phyloP scores from a whole-genome alignment of 2,888 invertebrate genomes.

The Parascotia fuliginaria region DNA sequence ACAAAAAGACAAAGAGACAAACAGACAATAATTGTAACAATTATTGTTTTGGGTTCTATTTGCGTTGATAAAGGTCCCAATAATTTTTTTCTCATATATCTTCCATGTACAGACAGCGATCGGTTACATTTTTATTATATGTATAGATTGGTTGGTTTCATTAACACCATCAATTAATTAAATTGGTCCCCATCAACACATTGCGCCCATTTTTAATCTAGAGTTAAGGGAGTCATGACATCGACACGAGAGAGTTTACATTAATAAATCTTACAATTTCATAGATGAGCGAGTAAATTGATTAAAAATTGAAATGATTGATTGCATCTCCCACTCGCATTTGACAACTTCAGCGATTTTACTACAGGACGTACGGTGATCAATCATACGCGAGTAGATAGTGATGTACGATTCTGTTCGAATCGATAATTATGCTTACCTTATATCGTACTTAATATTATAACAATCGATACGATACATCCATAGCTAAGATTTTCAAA shows the following conservation, averaged over 20 bases:
- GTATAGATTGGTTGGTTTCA: no score
- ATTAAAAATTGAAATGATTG: constrained; percentile 76
- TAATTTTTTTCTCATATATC: no score
- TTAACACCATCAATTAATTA: constrained; percentile 23
- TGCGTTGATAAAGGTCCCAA: no score
- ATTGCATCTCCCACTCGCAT: constrained; percentile 61
- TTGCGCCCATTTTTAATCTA: constrained; percentile 44
- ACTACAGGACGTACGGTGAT: constrained; percentile 48
- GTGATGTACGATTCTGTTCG: background rate
- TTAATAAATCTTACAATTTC: constrained; percentile 51
- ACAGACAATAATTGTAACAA: no score
- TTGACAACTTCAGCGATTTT: constrained; percentile 62
- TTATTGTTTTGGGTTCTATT: no score
- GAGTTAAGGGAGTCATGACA: constrained; percentile 42
- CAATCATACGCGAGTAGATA: constrained; percentile 33
- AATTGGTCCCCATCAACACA: constrained; percentile 32
- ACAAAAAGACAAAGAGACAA: no score
- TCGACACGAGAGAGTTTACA: constrained; percentile 25
- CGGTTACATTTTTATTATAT: no score
- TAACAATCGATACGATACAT: background rate
- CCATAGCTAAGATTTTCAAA: no score
- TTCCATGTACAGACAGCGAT: no score
- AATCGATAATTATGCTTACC: background rate
- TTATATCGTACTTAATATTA: background rate
- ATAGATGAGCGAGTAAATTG: constrained; percentile 69